Percentiles rank a stretch among this genome's conserved stretches.
phyloP scores from a whole-genome alignment of 2,797 vertebrate genomes.

The Spinus olivaceus region DNA sequence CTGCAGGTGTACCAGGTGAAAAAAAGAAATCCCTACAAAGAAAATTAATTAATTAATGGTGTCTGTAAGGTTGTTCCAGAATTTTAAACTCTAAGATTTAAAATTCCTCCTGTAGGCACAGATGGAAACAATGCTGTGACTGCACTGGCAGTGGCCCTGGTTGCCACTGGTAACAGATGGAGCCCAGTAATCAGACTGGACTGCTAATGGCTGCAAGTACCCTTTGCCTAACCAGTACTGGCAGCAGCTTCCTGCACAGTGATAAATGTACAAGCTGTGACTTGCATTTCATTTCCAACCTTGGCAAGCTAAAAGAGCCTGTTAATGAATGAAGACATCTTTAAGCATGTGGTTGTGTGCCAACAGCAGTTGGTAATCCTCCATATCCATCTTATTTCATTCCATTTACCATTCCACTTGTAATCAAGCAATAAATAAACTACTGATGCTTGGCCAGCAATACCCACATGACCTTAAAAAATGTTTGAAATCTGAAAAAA shows the following conservation, averaged over 20 bases:
- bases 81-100: conserved; percentile 17
- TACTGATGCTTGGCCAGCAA: conserved; percentile 17
- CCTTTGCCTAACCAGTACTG: conserved; percentile 51
- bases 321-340: conserved; percentile 75
- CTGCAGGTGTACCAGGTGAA: not conserved
- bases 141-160: not conserved
- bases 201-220: conserved; percentile 57
- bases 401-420: conserved; percentile 50
- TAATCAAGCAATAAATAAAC: conserved; percentile 52
- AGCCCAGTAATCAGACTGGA: conserved; percentile 54
- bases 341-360: conserved; percentile 52
- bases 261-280: conserved; percentile 66
- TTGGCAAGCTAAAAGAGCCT: conserved; percentile 65
- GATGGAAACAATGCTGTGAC: conserved; percentile 45
- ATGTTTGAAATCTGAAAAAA: conserved; percentile 35
- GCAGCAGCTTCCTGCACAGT: conserved; percentile 55
- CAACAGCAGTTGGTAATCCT: conserved; percentile 69
- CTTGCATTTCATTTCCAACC: conserved; percentile 67
- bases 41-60: not conserved
- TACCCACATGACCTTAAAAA: conserved; percentile 33
- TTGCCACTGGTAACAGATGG: conserved; percentile 61
- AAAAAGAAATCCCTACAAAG: not conserved
- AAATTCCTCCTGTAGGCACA: conserved; percentile 1
- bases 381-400: conserved; percentile 63
- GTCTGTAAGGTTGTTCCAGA: conserved; percentile 12